Evolutionary conservation across 2,888 invertebrate genomes (phyloP), one percentile per base, ranked within the genome.

Genomic region (Melangyna quadrimaculata): DNA sequence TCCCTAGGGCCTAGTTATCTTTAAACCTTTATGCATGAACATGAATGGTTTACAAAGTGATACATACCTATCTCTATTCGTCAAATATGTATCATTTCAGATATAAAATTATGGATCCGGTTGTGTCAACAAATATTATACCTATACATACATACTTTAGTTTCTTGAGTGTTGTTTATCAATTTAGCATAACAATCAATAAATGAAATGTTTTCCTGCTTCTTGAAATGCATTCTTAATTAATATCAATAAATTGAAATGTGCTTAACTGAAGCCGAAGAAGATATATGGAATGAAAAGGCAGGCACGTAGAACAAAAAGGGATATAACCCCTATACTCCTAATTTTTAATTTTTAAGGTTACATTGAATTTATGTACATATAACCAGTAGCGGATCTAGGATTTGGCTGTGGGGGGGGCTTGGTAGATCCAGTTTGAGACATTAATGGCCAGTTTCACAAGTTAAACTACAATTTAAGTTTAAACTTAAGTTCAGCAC

Each of bases 221-320:
- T 27, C 8, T n/a, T 1, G 3, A n/a, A n/a, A 27, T 27, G 53
- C 27, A 53, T 53, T 53, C 53, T 53, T 27, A 53, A 27, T 27
- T 53, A 53, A 48, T 6, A 51, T 51, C 53, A 53, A 53, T 27
- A 27, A 53, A 53, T 53, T 53, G 53, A 53, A 53, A 27, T 27
- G 14, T 53, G 24, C 3, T 27, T 3, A 29, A 29, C n/a, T 9
- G 27, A 53, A 27, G 27, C n/a, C n/a, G 27, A 53, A 27, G 27
- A 53, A 24, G n/a, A n/a, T n/a, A n/a, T n/a, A 24, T 14, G 14
- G 17, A 24, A 19, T 19, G 9, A 43, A 43, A 43, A 43, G 43
- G 8, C 17, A 43, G n/a, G 43, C 1, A n/a, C 17, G 43, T 43
- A 4, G 27, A 27, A n/a, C n/a, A n/a, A n/a, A n/a, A n/a, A n/a